These are phyloP conservation scores for Protobothrops mucrosquamatus DNA, from an alignment of 2,113 vertebrate genomes.

Conservation along the genomic window DNA sequence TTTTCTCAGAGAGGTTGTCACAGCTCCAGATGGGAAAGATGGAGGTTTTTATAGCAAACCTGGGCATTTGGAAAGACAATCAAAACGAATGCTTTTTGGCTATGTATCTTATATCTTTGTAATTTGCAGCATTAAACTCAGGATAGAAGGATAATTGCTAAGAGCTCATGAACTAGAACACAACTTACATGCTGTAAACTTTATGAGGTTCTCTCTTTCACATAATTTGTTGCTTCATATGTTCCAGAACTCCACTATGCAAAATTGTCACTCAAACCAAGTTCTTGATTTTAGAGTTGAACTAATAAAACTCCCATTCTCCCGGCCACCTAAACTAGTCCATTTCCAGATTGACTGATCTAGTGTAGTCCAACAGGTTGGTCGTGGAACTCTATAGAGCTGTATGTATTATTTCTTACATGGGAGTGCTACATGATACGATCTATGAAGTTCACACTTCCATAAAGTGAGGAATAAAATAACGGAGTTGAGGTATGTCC, in stretches of 20 bases:
- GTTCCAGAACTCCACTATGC: too few relatives aligned
- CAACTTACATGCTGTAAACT: not conserved
- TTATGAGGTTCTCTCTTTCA: not conserved
- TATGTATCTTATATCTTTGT: not conserved
- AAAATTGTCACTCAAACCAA: not conserved
- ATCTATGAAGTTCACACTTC: too few relatives aligned
- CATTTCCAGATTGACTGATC: too few relatives aligned
- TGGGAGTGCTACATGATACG: not conserved
- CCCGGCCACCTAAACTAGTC: not conserved
- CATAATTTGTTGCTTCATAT: not conserved
- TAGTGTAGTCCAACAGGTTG: not conserved
- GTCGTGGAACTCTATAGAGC: not conserved
- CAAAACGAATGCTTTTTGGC: not conserved
- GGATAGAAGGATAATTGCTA: not conserved
- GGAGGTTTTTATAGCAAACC: not conserved
- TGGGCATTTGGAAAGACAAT: not conserved
- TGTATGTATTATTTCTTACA: not conserved
- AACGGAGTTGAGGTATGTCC: too few relatives aligned
- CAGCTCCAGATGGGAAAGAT: not conserved
- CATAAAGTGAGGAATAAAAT: not conserved
- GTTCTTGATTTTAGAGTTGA: not conserved
- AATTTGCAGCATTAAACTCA: not conserved
- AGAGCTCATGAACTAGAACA: not conserved
- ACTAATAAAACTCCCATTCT: too few relatives aligned
- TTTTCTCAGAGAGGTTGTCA: conserved; percentile 18